Evolutionary conservation across 1,140 invertebrate species (phyloP), one percentile per base, ranked within the genome.

Genomic region (Leptonema lineaticorne): DNA sequence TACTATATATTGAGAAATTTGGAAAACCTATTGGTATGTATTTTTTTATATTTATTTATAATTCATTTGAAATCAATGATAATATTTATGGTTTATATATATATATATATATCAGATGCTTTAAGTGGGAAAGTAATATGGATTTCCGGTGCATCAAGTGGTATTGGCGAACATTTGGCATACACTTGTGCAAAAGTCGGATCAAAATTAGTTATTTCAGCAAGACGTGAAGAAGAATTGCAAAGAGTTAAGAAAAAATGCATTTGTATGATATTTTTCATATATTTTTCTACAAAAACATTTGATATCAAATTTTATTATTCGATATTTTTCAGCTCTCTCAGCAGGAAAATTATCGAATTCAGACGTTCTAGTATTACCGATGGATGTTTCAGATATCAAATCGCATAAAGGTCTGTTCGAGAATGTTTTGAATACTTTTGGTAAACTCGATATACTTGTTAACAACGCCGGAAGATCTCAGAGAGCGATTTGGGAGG

Each of bases 101-200:
- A 26, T 48, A n/a, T 67, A 60, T 57, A 59, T 69, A 63, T 70
- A 60, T 29, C 67, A 88, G 86, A 82, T 63, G 74, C 78, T n/a
- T 76, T 93, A 46, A 80, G 82, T 69, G 88, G 86, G 0, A 89
- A 94, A 81, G 91, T 95, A 4, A 87, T 94, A 0, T 96, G 93
- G 90, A 90, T 96, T 73, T 94, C 91, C 1, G 93, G 94, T 37
- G 91, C 93, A 9, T 95, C 93, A 0, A 92, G 91, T 82, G 94
- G 94, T 20, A 95, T 96, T 74, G 94, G 94, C 11, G 90, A 93
- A 81, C 77, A 86, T 69, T 77, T 93, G 56, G 91, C 92, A 0
- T 84, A 91, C 65, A 83, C 84, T 27, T 78, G 95, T 30, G 90
- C 93, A 3, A 85, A 84, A 73, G 79, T 83, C 70, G 89, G 89